These are phyloP conservation scores for Athene noctua DNA, from an alignment of 2,113 vertebrate genomes.

Conservation along the genomic window DNA sequence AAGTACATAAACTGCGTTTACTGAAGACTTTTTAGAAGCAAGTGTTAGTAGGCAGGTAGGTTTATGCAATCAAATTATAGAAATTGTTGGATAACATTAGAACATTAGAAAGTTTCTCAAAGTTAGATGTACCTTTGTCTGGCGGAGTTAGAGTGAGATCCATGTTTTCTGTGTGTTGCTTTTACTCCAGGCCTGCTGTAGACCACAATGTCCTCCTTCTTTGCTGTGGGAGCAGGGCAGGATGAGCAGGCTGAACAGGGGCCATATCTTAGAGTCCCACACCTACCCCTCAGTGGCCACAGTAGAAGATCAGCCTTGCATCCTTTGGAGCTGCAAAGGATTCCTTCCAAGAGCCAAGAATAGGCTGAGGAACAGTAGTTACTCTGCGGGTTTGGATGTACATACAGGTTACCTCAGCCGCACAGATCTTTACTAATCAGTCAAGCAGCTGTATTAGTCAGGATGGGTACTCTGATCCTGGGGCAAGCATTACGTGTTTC, in stretches of 20 bases:
- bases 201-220: background rate
- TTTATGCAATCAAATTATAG: background rate
- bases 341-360: background rate
- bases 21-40: background rate
- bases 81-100: background rate
- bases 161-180: background rate
- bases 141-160: background rate
- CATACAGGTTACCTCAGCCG: background rate
- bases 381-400: background rate
- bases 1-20: background rate
- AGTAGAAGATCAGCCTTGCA: background rate
- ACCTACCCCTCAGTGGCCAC: background rate
- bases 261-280: background rate
- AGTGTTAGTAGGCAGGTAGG: background rate
- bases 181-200: background rate
- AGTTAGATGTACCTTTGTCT: background rate
- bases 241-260: background rate
- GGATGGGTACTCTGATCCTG: background rate
- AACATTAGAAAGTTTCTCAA: background rate
- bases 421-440: background rate
- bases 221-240: background rate
- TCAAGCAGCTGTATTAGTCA: background rate
- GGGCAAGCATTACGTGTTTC: background rate
- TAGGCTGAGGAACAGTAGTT: background rate
- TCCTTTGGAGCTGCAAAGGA: background rate